These are phyloP conservation scores for Brachynemurus nebulosus DNA, from an alignment of 2,888 invertebrate species.

Conservation along the genomic window DNA sequence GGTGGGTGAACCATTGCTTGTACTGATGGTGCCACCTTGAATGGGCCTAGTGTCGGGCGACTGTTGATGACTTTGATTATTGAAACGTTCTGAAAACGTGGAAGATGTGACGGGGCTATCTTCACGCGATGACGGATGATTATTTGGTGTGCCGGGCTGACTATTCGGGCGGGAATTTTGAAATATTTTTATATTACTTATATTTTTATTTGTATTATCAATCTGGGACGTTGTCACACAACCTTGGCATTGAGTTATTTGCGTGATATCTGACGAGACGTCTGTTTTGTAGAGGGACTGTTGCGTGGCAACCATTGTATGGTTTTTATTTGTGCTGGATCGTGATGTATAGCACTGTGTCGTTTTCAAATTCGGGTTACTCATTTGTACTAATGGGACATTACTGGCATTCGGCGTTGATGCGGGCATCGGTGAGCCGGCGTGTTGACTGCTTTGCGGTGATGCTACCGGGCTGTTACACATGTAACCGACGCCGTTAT, in stretches of 20 bases:
- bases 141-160: slow-evolving; percentile 34
- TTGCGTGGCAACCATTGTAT: neutral
- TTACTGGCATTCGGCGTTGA: slow-evolving; percentile 5
- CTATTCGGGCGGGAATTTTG: slow-evolving; percentile 35
- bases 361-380: neutral
- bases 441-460: slow-evolving; percentile 28
- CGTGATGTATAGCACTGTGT: slow-evolving; percentile 5
- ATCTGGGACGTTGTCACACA: slow-evolving; percentile 32
- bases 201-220: slow-evolving; percentile 2
- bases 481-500: slow-evolving; percentile 3
- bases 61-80: slow-evolving; percentile 27
- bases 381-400: neutral
- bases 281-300: neutral
- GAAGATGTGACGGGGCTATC: slow-evolving; percentile 56
- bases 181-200: slow-evolving; percentile 11
- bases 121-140: slow-evolving; percentile 32
- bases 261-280: slow-evolving; percentile 31
- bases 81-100: slow-evolving; percentile 44
- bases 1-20: slow-evolving; percentile 62
- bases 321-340: neutral
- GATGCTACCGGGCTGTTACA: slow-evolving; percentile 22
- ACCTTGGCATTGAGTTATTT: slow-evolving; percentile 38
- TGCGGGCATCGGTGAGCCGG: slow-evolving; percentile 8
- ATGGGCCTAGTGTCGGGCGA: slow-evolving; percentile 56
- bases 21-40: slow-evolving; percentile 73